phyloP scores from a whole-genome alignment of 2,797 vertebrate genomes.

The Syngnathus rostellatus region DNA sequence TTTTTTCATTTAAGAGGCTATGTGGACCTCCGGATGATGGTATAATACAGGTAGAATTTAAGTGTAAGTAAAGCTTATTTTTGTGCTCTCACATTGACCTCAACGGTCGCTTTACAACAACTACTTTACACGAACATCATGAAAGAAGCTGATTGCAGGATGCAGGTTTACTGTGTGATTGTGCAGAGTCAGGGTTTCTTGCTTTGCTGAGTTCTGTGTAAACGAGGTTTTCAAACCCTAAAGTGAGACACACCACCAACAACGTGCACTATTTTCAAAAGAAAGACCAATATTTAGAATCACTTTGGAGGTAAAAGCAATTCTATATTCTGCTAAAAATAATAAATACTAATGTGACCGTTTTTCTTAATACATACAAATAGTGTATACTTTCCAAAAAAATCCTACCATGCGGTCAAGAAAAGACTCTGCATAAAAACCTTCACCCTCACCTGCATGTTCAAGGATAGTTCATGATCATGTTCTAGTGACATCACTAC shows the following conservation, averaged over 20 bases:
- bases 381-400: not conserved
- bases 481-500: constrained; percentile 33
- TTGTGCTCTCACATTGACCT: no score
- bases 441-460: constrained; percentile 9
- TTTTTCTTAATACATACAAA: not conserved
- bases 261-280: not conserved
- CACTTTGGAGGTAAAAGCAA: not conserved
- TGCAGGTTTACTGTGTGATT: no score
- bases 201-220: no score
- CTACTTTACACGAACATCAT: no score
- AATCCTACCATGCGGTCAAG: not conserved
- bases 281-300: not conserved
- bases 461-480: constrained; percentile 27
- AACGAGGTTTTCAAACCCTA: not conserved
- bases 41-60: not conserved
- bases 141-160: no score
- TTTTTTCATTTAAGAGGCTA: constrained; percentile 18
- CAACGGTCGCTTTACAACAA: no score
- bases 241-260: not conserved
- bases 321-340: not conserved
- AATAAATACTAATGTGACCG: not conserved
- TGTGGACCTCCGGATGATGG: constrained; percentile 36
- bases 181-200: no score
- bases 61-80: not conserved
- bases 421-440: not conserved